Evolutionary conservation across 2,113 vertebrate species (phyloP).

Genomic region (Galbula dea): DNA sequence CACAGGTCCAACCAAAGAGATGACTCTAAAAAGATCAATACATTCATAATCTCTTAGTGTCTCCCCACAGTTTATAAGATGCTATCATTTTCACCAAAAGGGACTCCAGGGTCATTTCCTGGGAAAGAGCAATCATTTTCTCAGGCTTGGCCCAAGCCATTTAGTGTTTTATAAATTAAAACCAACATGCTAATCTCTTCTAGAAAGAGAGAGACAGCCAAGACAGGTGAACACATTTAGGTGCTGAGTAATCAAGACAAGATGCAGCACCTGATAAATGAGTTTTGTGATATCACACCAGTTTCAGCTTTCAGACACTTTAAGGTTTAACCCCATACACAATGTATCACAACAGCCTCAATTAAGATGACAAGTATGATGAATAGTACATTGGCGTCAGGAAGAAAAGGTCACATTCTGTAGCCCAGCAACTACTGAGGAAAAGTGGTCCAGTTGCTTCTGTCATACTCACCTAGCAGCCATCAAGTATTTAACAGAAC

Average conservation of each 20-base stretch:
- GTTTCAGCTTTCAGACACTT: slow-evolving; percentile 7
- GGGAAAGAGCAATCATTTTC: background rate
- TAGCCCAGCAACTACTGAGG: background rate
- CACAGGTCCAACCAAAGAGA: background rate
- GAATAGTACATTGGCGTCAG: background rate
- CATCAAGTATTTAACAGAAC: background rate
- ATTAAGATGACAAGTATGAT: background rate
- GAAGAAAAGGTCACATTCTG: slow-evolving; percentile 28
- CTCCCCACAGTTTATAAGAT: background rate
- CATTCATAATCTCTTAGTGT: background rate
- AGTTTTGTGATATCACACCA: background rate
- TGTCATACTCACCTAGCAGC: background rate
- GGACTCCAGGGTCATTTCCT: background rate
- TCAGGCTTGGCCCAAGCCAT: background rate
- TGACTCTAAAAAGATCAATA: background rate
- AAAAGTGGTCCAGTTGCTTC: background rate
- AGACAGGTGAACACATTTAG: background rate
- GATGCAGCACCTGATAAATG: background rate
- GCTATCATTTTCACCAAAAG: background rate
- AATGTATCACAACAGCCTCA: background rate
- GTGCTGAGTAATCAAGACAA: slow-evolving; percentile 37
- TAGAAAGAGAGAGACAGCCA: background rate
- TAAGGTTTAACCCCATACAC: background rate
- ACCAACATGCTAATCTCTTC: background rate
- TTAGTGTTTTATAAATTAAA: background rate